A percentile compares a stretch with the other conserved stretches of the same genome.
These are phyloP conservation scores for Platycnemis pennipes DNA, from an alignment of 2,888 invertebrate species.

Conservation along the genomic window DNA sequence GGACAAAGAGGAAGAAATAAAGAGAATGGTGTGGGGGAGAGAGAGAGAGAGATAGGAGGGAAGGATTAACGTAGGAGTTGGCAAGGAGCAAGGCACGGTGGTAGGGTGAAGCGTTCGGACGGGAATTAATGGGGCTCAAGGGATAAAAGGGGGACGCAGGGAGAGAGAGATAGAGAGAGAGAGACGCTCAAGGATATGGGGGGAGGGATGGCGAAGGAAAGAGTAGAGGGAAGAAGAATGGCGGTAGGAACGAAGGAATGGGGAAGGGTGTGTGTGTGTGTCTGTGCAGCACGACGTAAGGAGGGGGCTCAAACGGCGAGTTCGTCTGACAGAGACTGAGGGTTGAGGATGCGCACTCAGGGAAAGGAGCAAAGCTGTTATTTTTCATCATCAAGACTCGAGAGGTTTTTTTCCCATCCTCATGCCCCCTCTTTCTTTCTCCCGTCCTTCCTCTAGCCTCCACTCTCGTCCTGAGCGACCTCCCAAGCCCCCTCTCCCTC, in stretches of 20 bases:
- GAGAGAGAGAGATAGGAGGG: not conserved
- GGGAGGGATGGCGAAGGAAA: not conserved
- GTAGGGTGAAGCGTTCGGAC: constrained; percentile 16
- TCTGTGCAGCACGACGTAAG: not conserved
- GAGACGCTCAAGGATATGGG: not conserved
- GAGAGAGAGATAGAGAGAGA: not conserved
- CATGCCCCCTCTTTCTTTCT: not conserved
- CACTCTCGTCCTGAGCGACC: not conserved
- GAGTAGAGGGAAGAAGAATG: not conserved
- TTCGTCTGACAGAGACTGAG: constrained; percentile 43
- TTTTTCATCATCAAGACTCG: constrained; percentile 62
- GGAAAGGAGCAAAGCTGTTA: constrained; percentile 60
- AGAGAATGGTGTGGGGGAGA: not conserved
- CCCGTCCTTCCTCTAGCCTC: not conserved
- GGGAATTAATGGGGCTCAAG: constrained; percentile 62
- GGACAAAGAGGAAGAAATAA: too few species aligned
- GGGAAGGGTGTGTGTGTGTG: not conserved
- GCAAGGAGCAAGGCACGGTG: not conserved
- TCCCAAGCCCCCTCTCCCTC: not conserved
- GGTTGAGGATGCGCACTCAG: constrained; percentile 54
- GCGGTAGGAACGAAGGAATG: not conserved
- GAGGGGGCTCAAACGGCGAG: constrained; percentile 36
- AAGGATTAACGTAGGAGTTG: constrained; percentile 1
- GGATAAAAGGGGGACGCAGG: constrained; percentile 30
- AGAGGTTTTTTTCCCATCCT: not conserved